Evolutionary conservation across 2,797 vertebrate species (phyloP), one percentile per base, ranked within the genome.

Genomic region (Onychomys torridus): DNA sequence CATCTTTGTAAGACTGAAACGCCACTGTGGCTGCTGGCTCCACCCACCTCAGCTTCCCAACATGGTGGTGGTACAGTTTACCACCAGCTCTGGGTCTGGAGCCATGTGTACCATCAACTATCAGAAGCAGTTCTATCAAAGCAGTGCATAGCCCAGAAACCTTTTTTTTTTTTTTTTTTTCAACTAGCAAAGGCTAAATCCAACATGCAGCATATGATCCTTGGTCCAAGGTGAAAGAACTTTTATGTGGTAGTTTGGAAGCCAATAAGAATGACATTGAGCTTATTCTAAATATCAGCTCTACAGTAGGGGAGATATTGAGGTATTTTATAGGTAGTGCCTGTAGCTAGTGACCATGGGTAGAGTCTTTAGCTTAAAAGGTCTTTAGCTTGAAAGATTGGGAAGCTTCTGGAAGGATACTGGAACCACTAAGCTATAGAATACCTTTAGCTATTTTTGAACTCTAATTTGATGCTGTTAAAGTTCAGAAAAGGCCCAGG

Each of bases 391-490:
- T 43, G 19, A 52, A 91, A 52, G 4, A 67, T 90, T 40, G 73
- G 82, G 46, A 75, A 43, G 23, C 32, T 67, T 95, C 21, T 27
- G 19, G 79, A 55, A 67, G 77, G 25, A 81, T 57, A 14, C 16
- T 27, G 55, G 46, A 59, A 49, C 37, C 13, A 61, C 79, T 85
- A 40, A 77, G 32, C 57, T 55, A 57, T 3, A 61, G 91, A 77
- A 67, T 32, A 65, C 59, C 57, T 52, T 9, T 17, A 85, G 29
- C 76, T 46, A 57, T 76, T 82, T 96, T 92, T 93, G 93, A 83
- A 46, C 63, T 73, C 1, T 85, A 69, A 96, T 79, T 87, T 1
- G 1, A 34, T 88, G 78, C n/a, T 82, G n/a, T 86, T 43, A 88
- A 65, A 91, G 19, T 90, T 95, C 67, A 71, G 43, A 84, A 89